Conservation (phyloP, 2,888 invertebrate species). For the Lacanobia oleracea region DNA sequence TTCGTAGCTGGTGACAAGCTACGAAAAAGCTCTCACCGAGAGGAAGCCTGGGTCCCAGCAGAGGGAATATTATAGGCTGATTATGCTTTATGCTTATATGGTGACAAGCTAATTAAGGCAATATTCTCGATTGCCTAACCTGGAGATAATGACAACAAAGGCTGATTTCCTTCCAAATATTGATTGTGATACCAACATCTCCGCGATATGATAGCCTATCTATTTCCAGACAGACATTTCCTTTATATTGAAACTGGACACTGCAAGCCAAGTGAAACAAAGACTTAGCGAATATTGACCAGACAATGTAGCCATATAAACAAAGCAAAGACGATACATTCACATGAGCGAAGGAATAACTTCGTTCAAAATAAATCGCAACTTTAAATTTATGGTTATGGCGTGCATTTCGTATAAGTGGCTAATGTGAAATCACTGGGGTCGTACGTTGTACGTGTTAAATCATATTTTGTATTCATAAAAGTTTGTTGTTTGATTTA, state of each 20-base stretch:
- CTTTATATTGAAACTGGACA: constrained; percentile 53
- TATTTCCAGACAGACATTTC: constrained; percentile 29
- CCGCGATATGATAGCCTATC: constrained; percentile 32
- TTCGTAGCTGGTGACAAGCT: too few relatives aligned
- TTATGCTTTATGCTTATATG: too few relatives aligned
- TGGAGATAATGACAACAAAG: background rate
- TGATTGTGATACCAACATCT: background rate
- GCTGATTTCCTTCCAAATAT: constrained; percentile 1
- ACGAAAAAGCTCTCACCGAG: too few relatives aligned
- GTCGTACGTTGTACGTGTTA: constrained; percentile 24
- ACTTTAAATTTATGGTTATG: constrained; percentile 56
- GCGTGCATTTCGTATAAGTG: constrained; percentile 37
- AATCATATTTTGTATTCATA: constrained; percentile 21
- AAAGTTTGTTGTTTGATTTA: constrained; percentile 1
- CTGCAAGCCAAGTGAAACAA: constrained; percentile 39
- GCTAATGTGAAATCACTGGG: constrained; percentile 43
- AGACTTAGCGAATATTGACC: constrained; percentile 34
- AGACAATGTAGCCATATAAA: constrained; percentile 39
- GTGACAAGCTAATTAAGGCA: constrained; percentile 6
- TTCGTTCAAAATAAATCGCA: constrained; percentile 44
- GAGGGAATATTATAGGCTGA: too few relatives aligned
- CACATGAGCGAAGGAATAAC: constrained; percentile 39
- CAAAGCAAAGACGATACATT: constrained; percentile 25
- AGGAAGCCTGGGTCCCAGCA: too few relatives aligned
- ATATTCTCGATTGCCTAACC: background rate